Evolutionary conservation across 2,113 vertebrate species (phyloP).

Genomic region (Oceanodroma tethys): DNA sequence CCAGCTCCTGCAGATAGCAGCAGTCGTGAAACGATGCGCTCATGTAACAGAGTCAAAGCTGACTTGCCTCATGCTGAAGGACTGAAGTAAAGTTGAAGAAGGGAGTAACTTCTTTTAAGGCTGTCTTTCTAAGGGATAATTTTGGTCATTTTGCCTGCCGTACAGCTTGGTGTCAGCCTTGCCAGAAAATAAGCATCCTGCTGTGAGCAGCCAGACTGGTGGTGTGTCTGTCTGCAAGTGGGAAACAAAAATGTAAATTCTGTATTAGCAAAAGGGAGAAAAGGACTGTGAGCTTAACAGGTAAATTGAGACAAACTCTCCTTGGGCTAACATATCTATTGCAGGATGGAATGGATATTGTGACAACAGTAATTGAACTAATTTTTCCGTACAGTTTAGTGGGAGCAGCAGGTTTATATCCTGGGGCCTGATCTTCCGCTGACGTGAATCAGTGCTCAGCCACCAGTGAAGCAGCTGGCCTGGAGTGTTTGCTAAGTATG

Average conservation of each 20-base stretch:
- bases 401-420: background rate
- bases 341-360: background rate
- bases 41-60: background rate
- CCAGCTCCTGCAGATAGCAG: background rate
- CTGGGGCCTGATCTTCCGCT: background rate
- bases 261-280: background rate
- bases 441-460: fast-evolving
- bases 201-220: background rate
- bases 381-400: background rate
- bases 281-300: background rate
- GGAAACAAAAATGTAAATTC: background rate
- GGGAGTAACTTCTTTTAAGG: background rate
- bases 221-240: background rate
- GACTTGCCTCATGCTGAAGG: background rate
- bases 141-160: background rate
- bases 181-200: fast-evolving
- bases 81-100: background rate
- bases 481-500: background rate
- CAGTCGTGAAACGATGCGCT: fast-evolving
- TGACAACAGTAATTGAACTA: background rate
- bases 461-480: background rate
- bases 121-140: background rate
- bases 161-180: background rate
- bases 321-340: background rate
- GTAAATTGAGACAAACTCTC: background rate